Evolutionary conservation across 1,140 invertebrate species (phyloP), one percentile per base, ranked within the genome.

Genomic region (Papilio xuthus): DNA sequence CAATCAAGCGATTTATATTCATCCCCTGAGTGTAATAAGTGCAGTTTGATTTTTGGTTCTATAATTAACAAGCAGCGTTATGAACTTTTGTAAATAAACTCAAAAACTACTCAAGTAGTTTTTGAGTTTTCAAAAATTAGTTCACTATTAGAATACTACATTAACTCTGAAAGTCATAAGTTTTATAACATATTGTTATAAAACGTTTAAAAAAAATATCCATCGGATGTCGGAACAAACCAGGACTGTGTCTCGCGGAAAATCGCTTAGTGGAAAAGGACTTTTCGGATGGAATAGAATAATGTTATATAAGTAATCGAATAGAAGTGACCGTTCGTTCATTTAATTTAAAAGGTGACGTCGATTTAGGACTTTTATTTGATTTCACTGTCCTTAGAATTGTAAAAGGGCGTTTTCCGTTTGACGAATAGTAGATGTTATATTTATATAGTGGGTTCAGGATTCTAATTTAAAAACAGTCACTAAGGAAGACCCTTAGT

Each of bases 281-380:
- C 8, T 60, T 60, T 60, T 60, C 6, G 0, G 15, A 26, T 60
- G 23, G 13, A 60, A 26, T 60, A 12, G 4, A n/a, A 3, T 47
- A 47, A 23, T 12, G 20, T 60, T 12, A 60, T 60, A 10, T 60
- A 13, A 32, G 26, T 67, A 67, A 67, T 67, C 15, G 60, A 67
- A 67, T 67, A 67, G 32, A 32, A 23, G 26, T 67, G 60, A 67
- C 60, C 60, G 60, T 67, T 32, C 56, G 20, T 26, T 47, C 47
- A 50, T 50, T 28, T 67, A 28, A 28, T 67, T 67, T 67, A 67
- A 60, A 60, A 67, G 56, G 26, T 15, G 26, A 26, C 26, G 60
- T 67, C 60, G 10, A 67, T 67, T 67, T 67, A 67, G 23, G 26
- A 67, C 60, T 6, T 26, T 67, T 67, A 67, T 67, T 67, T 26